These are phyloP conservation scores for Medauroidea extradentata DNA, from an alignment of 1,140 invertebrate species.

Conservation along the genomic window DNA sequence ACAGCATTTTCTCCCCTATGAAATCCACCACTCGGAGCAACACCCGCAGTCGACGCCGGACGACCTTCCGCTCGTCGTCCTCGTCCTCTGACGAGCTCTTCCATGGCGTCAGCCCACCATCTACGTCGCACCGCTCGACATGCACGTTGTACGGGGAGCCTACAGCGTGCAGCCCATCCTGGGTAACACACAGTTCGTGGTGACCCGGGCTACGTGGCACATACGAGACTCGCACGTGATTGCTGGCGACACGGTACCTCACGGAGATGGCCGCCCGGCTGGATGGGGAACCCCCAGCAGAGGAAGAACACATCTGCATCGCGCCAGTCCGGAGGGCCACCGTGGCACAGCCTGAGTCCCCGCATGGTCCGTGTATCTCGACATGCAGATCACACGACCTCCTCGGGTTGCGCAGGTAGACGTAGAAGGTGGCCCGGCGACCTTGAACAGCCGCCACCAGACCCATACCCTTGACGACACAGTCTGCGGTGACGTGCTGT, in stretches of 20 bases:
- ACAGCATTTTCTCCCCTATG: conserved; percentile 6
- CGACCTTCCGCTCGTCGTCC: not conserved
- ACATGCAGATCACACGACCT: not conserved
- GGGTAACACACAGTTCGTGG: not conserved
- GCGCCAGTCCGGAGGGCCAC: not conserved
- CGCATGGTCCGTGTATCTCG: not conserved
- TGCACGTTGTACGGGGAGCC: not conserved
- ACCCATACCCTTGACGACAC: conserved; percentile 53
- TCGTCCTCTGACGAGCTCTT: not conserved
- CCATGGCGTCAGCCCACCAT: not conserved
- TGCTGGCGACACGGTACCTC: not conserved
- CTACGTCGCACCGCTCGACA: not conserved
- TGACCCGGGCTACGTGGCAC: not conserved
- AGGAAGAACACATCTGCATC: not conserved
- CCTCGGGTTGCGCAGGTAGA: conserved; percentile 33
- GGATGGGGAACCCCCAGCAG: no score
- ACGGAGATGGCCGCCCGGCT: not conserved
- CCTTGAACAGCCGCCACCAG: conserved; percentile 48
- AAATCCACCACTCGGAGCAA: conserved; percentile 2
- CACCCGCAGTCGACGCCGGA: not conserved
- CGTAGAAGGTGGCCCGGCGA: conserved; percentile 46
- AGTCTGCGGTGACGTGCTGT: conserved; percentile 45
- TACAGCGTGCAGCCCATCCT: not conserved
- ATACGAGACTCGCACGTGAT: not conserved
- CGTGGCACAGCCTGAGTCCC: not conserved